Base-by-base conservation (phyloP, 2,888 invertebrate species). In the Agrotis ipsilon region DNA sequence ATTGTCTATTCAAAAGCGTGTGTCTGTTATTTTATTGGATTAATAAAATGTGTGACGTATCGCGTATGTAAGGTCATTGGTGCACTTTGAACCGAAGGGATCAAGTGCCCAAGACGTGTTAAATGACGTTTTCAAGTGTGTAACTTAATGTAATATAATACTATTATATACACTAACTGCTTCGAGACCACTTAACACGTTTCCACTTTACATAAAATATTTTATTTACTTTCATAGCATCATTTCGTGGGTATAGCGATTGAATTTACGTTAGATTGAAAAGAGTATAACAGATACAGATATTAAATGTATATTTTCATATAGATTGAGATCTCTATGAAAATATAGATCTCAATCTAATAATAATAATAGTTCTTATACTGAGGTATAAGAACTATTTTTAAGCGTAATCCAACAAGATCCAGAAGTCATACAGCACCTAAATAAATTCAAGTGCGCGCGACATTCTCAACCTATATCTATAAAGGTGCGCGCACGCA, bases 391-490 rank as follows among this genome's bases (percentile, higher is more conserved):
- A n/a, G n/a, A n/a, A n/a, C n/a, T n/a, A n/a, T n/a, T n/a, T n/a
- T n/a, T n/a, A n/a, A 55, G 5, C 9, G 45, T 49, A 27, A 24
- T 19, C 6, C 39, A 46, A 51, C 3, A 32, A 59, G 61, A 70
- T 49, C 16, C 49, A 66, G 65, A 27, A 65, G 54, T 58, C 9
- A 7, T 32, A 9, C 27, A 54, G 19, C 62, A 71, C 68, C 58
- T 68, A 46, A n/a, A 61, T 45, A 55, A 14, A 45, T 45, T 21
- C 46, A 59, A 60, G 16, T 73, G 27, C 39, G 18, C 66, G 70
- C 78, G 49, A 81, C 80, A 86, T 83, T 84, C 80, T 76, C 77
- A 68, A 63, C 57, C 65, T 74, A 71, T 66, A 78, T 3, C 16
- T 16, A 19, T 61, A 75, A 68, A 46, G 49, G 48, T 75, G 76